Evolutionary conservation across 2,113 vertebrate genomes (phyloP).

Genomic region (Bujurquina vittata): DNA sequence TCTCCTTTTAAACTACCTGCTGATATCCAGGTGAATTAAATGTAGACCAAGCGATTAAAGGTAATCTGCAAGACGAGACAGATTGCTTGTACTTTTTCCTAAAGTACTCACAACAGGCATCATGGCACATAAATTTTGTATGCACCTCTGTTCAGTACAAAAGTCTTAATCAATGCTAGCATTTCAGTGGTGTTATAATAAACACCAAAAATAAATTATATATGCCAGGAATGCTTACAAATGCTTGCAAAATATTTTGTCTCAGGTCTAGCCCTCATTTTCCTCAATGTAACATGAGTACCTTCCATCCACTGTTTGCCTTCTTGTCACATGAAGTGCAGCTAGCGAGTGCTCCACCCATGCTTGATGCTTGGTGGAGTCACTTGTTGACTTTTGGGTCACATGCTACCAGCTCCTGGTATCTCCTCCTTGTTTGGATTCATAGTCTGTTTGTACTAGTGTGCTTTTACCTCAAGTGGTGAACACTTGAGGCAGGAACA

Average conservation of each 20-base stretch:
- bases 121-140: not conserved
- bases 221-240: too few relatives aligned
- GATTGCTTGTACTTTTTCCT: not conserved
- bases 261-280: rapidly evolving
- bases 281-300: too few relatives aligned
- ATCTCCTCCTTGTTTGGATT: not conserved
- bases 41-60: not conserved
- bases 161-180: not conserved
- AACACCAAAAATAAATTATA: not conserved
- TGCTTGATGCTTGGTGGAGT: too few relatives aligned
- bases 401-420: too few relatives aligned
- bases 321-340: too few relatives aligned
- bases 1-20: not conserved
- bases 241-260: rapidly evolving
- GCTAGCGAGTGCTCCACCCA: too few relatives aligned
- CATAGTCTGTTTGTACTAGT: not conserved
- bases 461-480: not conserved
- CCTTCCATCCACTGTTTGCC: too few relatives aligned
- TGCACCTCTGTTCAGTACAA: not conserved
- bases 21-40: not conserved
- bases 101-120: not conserved
- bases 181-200: not conserved
- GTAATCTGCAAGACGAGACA: not conserved
- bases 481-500: not conserved
- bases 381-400: too few relatives aligned